Evolutionary conservation across 2,797 vertebrate species (phyloP), one percentile per base, ranked within the genome.

Genomic region (Takifugu ocellatus): DNA sequence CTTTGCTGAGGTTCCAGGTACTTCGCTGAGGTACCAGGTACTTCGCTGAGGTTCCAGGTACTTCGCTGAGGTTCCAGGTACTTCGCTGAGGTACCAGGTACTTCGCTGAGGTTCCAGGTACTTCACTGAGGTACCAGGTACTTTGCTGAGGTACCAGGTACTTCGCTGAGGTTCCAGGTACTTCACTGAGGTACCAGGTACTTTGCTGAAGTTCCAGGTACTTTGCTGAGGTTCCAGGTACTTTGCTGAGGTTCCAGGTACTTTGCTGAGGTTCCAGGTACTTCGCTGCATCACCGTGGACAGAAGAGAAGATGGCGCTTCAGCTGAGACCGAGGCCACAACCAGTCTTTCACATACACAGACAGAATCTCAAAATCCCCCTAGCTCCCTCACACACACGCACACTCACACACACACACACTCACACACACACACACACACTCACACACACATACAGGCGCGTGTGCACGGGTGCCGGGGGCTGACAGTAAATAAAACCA

Each of bases 401-500:
- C 54, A 60, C 52, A 60, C 47, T 51, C 48, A 31, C 62, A 29
- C 39, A 25, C 48, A 47, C 57, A 66, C 36, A 47, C 65, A 48
- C 57, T 57, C 27, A 56, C 6, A 60, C 59, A 62, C 52, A 57
- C 44, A 52, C 49, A 29, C 63, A 27, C 42, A n/a, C 47, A 45
- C 58, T 63, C 17, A 17, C 17, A 17, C 70, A 61, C 52, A 72
- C 61, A 81, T 63, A 73, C 67, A 61, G 17, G 66, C 66, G 72
- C 63, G 72, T 57, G 70, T 51, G 78, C 70, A 68, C 82, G 78
- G 67, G 52, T 78, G 80, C 80, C 79, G 75, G 63, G 59, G 78
- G 79, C 83, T 87, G 87, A 83, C 87, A 88, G 86, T 87, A 87
- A 87, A 88, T 86, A 89, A 81, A 89, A 83, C 77, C 71, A 87